These are phyloP conservation scores for Paragorgia papillata DNA, from an alignment of 92 coral and sea anemone species.

Conservation along the genomic window DNA sequence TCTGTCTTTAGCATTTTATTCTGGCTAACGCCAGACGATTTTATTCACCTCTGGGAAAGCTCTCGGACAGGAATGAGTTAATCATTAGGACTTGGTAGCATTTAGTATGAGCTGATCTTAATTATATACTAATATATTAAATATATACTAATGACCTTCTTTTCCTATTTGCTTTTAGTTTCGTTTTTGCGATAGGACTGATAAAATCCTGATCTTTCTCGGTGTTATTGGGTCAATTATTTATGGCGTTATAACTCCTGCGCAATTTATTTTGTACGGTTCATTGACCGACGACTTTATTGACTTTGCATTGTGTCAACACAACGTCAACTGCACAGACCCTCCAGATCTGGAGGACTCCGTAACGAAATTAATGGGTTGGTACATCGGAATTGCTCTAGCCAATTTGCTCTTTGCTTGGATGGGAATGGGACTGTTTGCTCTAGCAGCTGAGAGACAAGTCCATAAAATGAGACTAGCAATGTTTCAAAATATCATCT, in stretches of 20 bases:
- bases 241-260: constrained; percentile 25
- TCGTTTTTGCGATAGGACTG: constrained; percentile 17
- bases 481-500: constrained; percentile 33
- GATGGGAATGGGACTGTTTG: constrained; percentile 20
- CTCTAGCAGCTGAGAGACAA: constrained; percentile 44
- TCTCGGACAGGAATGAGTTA: too few species aligned
- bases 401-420: constrained; percentile 11
- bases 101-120: too few species aligned
- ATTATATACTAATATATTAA: too few species aligned
- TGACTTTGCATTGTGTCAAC: neutral
- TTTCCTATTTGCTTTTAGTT: too few species aligned
- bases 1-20: too few species aligned
- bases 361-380: constrained; percentile 1
- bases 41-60: too few species aligned
- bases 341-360: constrained; percentile 27
- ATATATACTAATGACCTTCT: too few species aligned
- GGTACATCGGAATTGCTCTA: constrained; percentile 10
- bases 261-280: constrained; percentile 14
- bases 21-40: too few species aligned
- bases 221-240: constrained; percentile 12
- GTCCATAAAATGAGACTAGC: constrained; percentile 53
- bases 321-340: neutral
- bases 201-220: neutral
- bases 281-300: constrained; percentile 19
- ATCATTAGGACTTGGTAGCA: too few species aligned